phyloP scores from a whole-genome alignment of 2,888 invertebrate genomes.

The Euzetes globulus region DNA sequence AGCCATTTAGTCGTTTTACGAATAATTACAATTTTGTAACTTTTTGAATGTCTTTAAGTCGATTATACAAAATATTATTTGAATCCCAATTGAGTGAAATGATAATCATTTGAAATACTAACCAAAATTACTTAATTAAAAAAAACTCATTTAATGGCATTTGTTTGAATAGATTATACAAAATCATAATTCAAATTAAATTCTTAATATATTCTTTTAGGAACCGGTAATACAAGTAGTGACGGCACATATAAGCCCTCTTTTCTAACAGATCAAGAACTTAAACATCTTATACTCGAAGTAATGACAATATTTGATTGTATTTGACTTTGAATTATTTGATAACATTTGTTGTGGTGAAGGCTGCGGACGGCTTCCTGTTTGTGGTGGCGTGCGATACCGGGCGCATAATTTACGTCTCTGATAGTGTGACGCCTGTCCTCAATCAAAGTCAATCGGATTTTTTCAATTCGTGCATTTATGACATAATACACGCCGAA shows the following conservation, averaged over 20 bases:
- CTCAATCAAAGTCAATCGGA: slow-evolving; percentile 73
- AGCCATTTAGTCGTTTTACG: too few species aligned
- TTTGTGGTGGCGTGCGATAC: slow-evolving; percentile 95
- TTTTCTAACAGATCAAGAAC: slow-evolving; percentile 95
- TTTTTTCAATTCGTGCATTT: slow-evolving; percentile 93
- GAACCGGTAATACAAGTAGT: slow-evolving; percentile 90
- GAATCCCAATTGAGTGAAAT: too few species aligned
- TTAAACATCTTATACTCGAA: slow-evolving; percentile 96
- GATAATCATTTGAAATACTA: too few species aligned
- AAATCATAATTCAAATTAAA: background rate
- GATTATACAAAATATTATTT: too few species aligned
- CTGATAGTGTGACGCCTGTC: slow-evolving; percentile 96
- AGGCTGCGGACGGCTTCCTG: slow-evolving; percentile 95
- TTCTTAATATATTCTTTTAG: slow-evolving; percentile 50
- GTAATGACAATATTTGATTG: slow-evolving; percentile 43
- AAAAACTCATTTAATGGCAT: too few species aligned
- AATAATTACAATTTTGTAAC: too few species aligned
- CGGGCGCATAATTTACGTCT: slow-evolving; percentile 93
- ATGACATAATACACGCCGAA: slow-evolving; percentile 94
- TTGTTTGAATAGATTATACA: background rate
- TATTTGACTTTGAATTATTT: background rate
- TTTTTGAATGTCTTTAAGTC: too few species aligned
- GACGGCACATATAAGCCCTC: slow-evolving; percentile 98
- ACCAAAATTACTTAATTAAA: too few species aligned
- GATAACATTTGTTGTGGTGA: too few species aligned